Conservation (phyloP, 2,113 vertebrate species). For the Bubo scandiacus region DNA sequence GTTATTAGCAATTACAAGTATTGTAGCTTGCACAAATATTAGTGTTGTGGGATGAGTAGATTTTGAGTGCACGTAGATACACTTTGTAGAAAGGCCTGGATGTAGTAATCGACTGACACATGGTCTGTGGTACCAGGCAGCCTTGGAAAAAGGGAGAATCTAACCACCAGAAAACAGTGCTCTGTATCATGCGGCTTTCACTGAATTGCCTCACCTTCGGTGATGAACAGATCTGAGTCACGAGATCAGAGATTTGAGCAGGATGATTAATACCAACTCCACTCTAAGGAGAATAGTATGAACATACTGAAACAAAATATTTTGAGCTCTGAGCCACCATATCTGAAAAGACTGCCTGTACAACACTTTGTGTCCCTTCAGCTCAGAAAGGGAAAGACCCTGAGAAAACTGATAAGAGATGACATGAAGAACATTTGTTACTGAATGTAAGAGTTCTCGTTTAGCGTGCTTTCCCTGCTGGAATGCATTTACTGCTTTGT, state of each 20-base stretch:
- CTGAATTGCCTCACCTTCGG: not conserved
- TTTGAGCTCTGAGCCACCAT: not conserved
- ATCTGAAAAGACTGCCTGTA: not conserved
- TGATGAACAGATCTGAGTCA: not conserved
- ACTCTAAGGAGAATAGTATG: not conserved
- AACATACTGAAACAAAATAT: not conserved
- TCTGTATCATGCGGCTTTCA: not conserved
- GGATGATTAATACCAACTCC: not conserved
- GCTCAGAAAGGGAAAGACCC: not conserved
- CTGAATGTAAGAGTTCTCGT: not conserved
- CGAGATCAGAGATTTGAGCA: not conserved
- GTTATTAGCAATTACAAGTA: not conserved
- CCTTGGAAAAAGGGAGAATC: not conserved
- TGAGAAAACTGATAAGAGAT: not conserved
- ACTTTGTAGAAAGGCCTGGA: not conserved
- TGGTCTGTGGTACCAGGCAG: not conserved
- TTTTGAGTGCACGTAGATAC: not conserved
- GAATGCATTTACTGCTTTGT: not conserved
- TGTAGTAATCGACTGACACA: rapidly evolving
- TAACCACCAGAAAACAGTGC: not conserved
- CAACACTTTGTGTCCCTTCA: not conserved
- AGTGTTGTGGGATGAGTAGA: not conserved
- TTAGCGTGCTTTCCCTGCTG: not conserved
- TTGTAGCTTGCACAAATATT: not conserved
- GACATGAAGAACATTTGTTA: not conserved